phyloP scores from a whole-genome alignment of 2,888 invertebrate species.

The Lacanobia oleracea region DNA sequence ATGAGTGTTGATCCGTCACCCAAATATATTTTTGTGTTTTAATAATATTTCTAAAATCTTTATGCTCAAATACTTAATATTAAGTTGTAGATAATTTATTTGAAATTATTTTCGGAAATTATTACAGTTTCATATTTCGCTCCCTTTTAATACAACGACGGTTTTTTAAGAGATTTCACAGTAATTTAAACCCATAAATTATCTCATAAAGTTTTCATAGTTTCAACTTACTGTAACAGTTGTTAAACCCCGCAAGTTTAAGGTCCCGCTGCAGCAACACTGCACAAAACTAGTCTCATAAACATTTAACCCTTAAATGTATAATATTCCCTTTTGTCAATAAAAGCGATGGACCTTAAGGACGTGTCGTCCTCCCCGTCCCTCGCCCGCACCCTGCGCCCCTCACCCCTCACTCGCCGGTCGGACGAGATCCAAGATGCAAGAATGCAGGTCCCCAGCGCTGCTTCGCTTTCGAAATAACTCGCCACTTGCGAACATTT shows the following conservation, averaged over 20 bases:
- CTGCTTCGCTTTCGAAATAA: slow-evolving; percentile 86
- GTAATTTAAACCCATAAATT: neutral
- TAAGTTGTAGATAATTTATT: neutral
- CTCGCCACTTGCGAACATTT: slow-evolving; percentile 77
- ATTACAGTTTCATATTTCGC: neutral
- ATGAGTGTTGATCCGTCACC: neutral
- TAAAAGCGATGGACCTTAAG: slow-evolving; percentile 62
- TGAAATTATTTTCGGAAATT: neutral
- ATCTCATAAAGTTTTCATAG: neutral
- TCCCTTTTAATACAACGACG: neutral
- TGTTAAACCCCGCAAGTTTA: neutral
- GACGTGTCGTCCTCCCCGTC: slow-evolving; percentile 44
- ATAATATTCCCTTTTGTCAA: slow-evolving; percentile 23
- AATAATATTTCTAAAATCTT: neutral
- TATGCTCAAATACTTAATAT: neutral
- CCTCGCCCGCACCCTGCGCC: slow-evolving; percentile 39
- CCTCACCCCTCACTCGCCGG: slow-evolving; percentile 77
- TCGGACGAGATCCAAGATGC: slow-evolving; percentile 84
- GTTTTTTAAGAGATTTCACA: neutral
- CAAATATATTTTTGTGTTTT: neutral
- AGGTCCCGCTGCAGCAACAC: neutral
- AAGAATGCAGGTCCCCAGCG: slow-evolving; percentile 84
- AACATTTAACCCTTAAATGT: neutral
- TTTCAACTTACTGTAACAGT: neutral
- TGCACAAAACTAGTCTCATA: neutral